Percentiles rank a stretch among this genome's conserved stretches.
phyloP scores from a whole-genome alignment of 2,888 invertebrate genomes.

The Laspeyria flexula region DNA sequence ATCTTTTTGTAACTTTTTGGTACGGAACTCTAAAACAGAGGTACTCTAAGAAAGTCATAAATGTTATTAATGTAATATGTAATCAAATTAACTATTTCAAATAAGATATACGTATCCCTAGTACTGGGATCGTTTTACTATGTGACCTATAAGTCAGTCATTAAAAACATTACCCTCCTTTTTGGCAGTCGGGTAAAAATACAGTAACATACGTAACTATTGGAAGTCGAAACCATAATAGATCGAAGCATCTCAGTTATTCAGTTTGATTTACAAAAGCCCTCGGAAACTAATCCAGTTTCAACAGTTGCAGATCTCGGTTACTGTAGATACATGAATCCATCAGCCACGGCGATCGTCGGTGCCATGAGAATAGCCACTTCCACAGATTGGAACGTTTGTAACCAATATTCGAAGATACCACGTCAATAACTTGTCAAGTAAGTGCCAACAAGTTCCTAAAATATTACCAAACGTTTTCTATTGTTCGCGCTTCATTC shows the following conservation, averaged over 20 bases:
- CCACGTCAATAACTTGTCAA: slow-evolving; percentile 11
- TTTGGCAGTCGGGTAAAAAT: too few species aligned
- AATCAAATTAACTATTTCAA: too few species aligned
- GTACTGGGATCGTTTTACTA: too few species aligned
- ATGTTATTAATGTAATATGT: too few species aligned
- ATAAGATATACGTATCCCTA: too few species aligned
- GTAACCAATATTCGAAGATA: slow-evolving; percentile 46
- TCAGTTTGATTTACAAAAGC: slow-evolving; percentile 51
- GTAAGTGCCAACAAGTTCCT: too few species aligned
- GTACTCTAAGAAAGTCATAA: too few species aligned
- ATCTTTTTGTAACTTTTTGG: too few species aligned
- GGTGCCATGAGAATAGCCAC: slow-evolving; percentile 53
- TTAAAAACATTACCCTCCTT: too few species aligned
- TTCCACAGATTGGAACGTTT: slow-evolving; percentile 50
- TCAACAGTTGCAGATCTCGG: slow-evolving; percentile 54
- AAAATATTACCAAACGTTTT: too few species aligned
- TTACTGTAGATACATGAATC: slow-evolving; percentile 54
- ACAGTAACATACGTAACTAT: slow-evolving; percentile 3
- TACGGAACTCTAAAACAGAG: too few species aligned
- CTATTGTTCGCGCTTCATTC: background rate
- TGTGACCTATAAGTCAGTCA: too few species aligned
- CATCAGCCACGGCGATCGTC: slow-evolving; percentile 50
- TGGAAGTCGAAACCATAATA: slow-evolving; percentile 41
- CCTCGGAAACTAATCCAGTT: slow-evolving; percentile 59
- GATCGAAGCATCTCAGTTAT: slow-evolving; percentile 47